phyloP scores from a whole-genome alignment of 2,113 vertebrate genomes.

The Calidris pygmaea region DNA sequence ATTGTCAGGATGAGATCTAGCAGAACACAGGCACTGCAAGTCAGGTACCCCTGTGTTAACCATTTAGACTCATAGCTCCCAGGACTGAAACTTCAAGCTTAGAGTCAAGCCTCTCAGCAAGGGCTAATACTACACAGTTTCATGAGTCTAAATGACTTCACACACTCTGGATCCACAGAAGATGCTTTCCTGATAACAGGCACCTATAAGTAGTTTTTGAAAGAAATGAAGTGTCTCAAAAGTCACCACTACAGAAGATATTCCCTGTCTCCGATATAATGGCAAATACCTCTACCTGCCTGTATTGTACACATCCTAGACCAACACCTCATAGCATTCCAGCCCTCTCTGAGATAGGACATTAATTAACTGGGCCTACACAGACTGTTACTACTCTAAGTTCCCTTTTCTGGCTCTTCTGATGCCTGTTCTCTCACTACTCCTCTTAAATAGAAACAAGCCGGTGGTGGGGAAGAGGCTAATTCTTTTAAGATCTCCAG shows the following conservation, averaged over 20 bases:
- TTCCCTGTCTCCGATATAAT: background rate
- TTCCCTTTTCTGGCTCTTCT: background rate
- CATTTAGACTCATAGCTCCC: background rate
- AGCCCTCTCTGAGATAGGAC: background rate
- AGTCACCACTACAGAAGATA: background rate
- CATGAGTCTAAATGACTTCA: background rate
- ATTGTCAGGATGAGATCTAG: background rate
- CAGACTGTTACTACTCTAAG: accelerated
- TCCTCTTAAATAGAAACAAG: background rate
- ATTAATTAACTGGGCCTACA: background rate
- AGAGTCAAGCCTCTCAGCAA: background rate
- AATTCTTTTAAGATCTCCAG: background rate
- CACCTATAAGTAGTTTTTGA: background rate
- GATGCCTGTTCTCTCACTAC: background rate
- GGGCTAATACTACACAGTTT: background rate
- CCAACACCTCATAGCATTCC: background rate
- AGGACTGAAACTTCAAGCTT: background rate
- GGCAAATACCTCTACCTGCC: background rate
- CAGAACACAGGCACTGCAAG: background rate
- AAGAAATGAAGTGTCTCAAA: background rate
- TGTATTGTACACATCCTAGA: background rate
- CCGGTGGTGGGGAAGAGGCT: background rate
- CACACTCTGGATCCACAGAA: background rate
- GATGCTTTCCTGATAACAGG: background rate
- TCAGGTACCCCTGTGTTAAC: background rate